These are phyloP conservation scores for Galbula dea DNA, from an alignment of 2,113 vertebrate genomes.

Conservation along the genomic window DNA sequence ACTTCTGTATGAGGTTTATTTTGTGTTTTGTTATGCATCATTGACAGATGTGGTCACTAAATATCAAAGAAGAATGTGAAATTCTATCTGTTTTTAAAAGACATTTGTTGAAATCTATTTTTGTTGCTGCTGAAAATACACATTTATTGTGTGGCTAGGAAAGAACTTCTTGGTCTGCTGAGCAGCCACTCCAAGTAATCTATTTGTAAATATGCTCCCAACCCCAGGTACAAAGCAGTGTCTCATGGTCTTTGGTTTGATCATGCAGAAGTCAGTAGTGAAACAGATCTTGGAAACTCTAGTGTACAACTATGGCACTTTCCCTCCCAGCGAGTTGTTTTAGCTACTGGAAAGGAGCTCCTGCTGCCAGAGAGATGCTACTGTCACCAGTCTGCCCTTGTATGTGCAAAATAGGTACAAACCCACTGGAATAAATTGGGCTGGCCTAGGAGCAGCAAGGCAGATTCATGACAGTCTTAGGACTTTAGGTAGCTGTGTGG, in stretches of 20 bases:
- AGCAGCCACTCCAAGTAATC: not conserved
- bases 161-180: not conserved
- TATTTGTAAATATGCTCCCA: not conserved
- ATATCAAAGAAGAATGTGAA: slow-evolving; percentile 28
- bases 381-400: not conserved
- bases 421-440: not conserved
- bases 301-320: not conserved
- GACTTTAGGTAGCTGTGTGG: not conserved
- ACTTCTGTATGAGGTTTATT: slow-evolving; percentile 43
- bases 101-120: not conserved
- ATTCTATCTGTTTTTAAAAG: slow-evolving; percentile 58
- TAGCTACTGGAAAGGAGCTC: not conserved
- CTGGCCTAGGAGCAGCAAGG: not conserved
- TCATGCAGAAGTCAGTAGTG: not conserved
- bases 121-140: slow-evolving; percentile 10
- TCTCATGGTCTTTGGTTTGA: not conserved
- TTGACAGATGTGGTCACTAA: slow-evolving; percentile 51
- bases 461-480: not conserved
- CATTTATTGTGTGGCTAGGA: slow-evolving; percentile 1
- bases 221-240: not conserved
- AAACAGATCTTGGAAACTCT: not conserved
- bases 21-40: slow-evolving; percentile 29
- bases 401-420: not conserved
- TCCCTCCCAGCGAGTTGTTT: not conserved
- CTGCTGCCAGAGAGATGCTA: not conserved